Evolutionary conservation across 2,797 vertebrate species (phyloP), one percentile per base, ranked within the genome.

Genomic region (Dermochelys coriacea): DNA sequence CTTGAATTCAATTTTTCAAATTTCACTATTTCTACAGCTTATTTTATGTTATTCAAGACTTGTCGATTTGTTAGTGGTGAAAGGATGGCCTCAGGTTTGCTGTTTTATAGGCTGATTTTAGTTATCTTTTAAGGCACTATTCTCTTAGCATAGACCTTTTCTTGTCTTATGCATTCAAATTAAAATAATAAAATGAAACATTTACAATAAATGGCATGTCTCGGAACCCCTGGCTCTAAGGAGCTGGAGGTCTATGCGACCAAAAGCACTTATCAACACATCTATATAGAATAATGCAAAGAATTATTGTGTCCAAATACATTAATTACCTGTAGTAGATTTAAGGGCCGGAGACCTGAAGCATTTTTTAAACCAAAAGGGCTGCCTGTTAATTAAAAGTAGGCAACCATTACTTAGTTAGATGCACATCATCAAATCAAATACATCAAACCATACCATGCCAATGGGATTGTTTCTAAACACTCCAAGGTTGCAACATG

Each of bases 311-410:
- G 84, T 95, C 85, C 86, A 91, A 96, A 61, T 83, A 74, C 91
- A 93, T 94, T 8, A 94, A 95, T 97, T 99, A 99, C 99, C 99
- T 99, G 99, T 85, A 99, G 98, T 68, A 99, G 98, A 98, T 99
- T 99, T 97, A 99, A 98, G 27, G 99, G 99, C 97, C 98, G 98
- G 97, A 99, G 98, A 97, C 98, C 98, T 96, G 99, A 98, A 93
- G 98, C 98, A 98, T 98, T 99, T 98, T 99, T 99, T 98, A 99
- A 98, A 96, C 99, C 99, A 98, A 99, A 99, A 87, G 98, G 98
- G 97, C 98, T 98, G 98, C 98, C 99, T 98, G 98, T 97, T 97
- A 97, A 98, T 94, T 97, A 89, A 98, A 98, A 98, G 97, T 80
- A 95, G n/a, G 51, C 78, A 96, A 93, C 93, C 84, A 93, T 96